Evolutionary conservation across 2,113 vertebrate species (phyloP), one percentile per base, ranked within the genome.

Genomic region (Colaptes auratus): DNA sequence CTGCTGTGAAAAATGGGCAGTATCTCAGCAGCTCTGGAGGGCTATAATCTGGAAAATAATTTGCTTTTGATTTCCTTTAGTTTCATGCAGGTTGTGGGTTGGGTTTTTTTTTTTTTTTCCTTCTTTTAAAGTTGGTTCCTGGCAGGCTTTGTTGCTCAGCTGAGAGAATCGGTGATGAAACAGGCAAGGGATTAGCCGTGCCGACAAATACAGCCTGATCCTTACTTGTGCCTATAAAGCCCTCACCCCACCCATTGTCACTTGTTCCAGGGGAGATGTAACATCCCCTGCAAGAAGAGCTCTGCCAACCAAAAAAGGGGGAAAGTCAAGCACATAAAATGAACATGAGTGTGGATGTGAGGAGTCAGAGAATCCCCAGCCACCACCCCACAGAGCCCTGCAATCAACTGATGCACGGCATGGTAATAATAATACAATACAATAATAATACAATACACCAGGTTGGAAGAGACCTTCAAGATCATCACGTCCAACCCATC

Each of bases 1-100:
- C 99, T 99, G 98, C 98, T 98, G 97, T 99, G 99, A 99, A 99
- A 99, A 99, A 99, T 99, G 98, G 98, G 97, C 98, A 84, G 97
- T 98, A 98, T 98, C 98, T 98, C 97, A 97, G 98, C 97, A 67
- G 98, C 97, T 95, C 98, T 96, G 89, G 84, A 92, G 97, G 86
- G 96, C 97, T 96, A 95, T 97, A 97, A 98, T 98, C 96, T 98
- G 81, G 96, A 97, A 98, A 98, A 98, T 98, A 96, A 98, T 98
- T 98, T 98, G 96, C 97, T 98, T 97, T 98, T 98, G 97, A 98
- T 97, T 97, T 96, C 96, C 82, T 93, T 97, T 95, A 75, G 96
- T 96, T 95, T 94, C 81, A 30, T 74, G 81, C 27, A 86, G 80
- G 16, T 5, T 53, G 20, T 6, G 56, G 30, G 16, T 39, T 39